These are phyloP conservation scores for Poeciliopsis paucimaculata DNA, from an alignment of 2,797 vertebrate genomes.

Conservation along the genomic window DNA sequence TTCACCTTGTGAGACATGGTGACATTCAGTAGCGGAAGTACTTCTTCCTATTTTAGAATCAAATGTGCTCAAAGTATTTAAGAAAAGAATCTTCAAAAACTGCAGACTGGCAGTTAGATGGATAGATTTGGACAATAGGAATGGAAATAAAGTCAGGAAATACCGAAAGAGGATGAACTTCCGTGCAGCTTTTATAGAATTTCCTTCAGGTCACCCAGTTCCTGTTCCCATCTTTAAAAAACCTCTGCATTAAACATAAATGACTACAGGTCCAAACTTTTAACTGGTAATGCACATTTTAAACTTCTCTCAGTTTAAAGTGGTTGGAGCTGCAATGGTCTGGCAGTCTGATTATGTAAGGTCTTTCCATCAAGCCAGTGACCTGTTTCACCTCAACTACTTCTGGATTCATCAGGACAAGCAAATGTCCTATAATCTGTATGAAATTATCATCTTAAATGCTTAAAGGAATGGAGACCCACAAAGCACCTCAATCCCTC, in stretches of 20 bases:
- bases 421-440: background rate
- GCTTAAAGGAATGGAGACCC: background rate
- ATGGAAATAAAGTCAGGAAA: background rate
- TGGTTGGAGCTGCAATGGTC: background rate
- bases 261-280: background rate
- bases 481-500: background rate
- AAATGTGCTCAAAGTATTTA: slow-evolving; percentile 15
- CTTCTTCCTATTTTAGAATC: slow-evolving; percentile 9
- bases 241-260: background rate
- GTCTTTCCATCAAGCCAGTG: background rate
- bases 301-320: background rate
- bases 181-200: background rate
- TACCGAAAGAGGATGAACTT: background rate
- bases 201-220: background rate
- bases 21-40: background rate
- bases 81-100: background rate
- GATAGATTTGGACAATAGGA: background rate
- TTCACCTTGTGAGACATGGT: slow-evolving; percentile 2
- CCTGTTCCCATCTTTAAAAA: background rate
- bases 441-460: background rate
- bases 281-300: background rate
- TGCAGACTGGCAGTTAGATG: background rate
- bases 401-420: background rate
- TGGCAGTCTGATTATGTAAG: background rate
- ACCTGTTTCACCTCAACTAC: no score